Base-by-base conservation (phyloP, 2,888 invertebrate genomes). In the Copidosoma aretas region DNA sequence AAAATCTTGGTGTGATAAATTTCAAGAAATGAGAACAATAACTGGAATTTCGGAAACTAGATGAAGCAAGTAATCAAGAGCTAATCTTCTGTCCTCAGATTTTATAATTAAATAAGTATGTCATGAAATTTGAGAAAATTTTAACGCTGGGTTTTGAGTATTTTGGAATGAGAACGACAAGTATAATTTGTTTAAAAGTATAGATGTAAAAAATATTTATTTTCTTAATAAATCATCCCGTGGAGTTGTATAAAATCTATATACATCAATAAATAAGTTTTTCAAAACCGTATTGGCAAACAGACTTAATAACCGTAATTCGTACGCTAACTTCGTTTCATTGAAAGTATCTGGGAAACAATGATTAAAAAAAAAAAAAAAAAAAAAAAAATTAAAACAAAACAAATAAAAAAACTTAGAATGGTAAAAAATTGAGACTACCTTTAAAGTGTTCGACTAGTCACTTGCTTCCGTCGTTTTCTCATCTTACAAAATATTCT, bases 391-490 rank as follows among this genome's bases (percentile, higher is more conserved):
- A 73, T 58, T 58, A 58, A 1, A n/a, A n/a, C 56, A 56, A 67
- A n/a, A n/a, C n/a, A n/a, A n/a, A n/a, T n/a, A n/a, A n/a, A n/a
- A 61, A 60, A 62, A 57, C 19, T 32, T 32, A 61, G 43, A 49
- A 32, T 41, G 56, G 49, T 41, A 41, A 72, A 70, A 70, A 58
- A 43, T 64, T 56, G 49, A 67, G 67, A 64, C 63, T 60, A 64
- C 24, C 60, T 54, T 60, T 58, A 71, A 71, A 71, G 64, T 49
- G 61, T 64, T 68, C 65, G 71, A 71, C 71, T 71, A 71, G 71
- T 65, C 66, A 63, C 54, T 78, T 78, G 78, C 79, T 75, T 49
- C 53, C 53, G 32, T 60, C 53, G 51, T 64, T 66, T 46, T 60
- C 52, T 67, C 39, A 53, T 60, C 67, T 49, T 67, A 70, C 56